These are phyloP conservation scores for Sebastes cheni DNA, from an alignment of 2,797 vertebrate species.

Conservation along the genomic window DNA sequence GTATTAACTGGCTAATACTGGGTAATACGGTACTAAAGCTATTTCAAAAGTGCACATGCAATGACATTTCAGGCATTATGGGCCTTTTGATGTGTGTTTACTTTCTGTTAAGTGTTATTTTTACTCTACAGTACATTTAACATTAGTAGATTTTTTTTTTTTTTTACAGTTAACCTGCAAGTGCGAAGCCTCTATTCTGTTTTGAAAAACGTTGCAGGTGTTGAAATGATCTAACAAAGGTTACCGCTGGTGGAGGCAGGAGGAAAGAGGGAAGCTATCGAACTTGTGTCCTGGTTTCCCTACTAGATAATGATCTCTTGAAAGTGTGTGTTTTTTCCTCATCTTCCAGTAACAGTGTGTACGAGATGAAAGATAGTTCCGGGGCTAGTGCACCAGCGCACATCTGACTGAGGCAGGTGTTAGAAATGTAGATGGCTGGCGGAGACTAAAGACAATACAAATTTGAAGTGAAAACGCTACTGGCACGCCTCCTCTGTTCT, in stretches of 20 bases:
- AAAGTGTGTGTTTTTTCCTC: constrained; percentile 83
- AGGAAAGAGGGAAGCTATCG: constrained; percentile 74
- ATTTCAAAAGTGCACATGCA: neutral
- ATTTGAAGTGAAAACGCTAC: constrained; percentile 98
- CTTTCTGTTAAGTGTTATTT: constrained; percentile 1
- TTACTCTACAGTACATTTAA: constrained; percentile 18
- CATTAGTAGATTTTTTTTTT: neutral
- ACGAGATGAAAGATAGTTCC: constrained; percentile 90
- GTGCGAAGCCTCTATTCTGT: constrained; percentile 24
- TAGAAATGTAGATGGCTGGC: constrained; percentile 97
- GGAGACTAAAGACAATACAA: constrained; percentile 98
- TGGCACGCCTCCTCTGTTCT: constrained; percentile 88
- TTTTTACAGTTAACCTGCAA: constrained; percentile 12
- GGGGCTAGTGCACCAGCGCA: constrained; percentile 85
- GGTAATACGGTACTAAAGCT: neutral
- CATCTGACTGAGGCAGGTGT: constrained; percentile 93
- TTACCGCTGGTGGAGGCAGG: constrained; percentile 68
- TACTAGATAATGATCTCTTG: constrained; percentile 90
- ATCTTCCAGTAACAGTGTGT: constrained; percentile 72
- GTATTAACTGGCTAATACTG: neutral
- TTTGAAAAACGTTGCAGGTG: constrained; percentile 67
- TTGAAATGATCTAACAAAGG: constrained; percentile 79
- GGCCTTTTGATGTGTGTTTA: neutral
- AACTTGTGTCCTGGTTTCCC: constrained; percentile 85
- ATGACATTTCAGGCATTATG: neutral